These are phyloP conservation scores for Mythimna albipuncta DNA, from an alignment of 2,888 invertebrate genomes.

Conservation along the genomic window DNA sequence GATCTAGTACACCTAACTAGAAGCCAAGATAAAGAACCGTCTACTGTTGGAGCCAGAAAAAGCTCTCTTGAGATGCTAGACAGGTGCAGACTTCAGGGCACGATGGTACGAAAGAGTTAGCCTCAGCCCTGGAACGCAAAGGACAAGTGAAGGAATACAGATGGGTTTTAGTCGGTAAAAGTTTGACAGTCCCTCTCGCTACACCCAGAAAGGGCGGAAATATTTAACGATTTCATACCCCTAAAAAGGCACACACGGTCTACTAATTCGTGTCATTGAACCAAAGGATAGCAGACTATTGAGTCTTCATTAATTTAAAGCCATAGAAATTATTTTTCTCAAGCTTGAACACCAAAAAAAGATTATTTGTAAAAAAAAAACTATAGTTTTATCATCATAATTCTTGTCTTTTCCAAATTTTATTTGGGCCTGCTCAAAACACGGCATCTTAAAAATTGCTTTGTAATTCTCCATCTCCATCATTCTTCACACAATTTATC, in stretches of 20 bases:
- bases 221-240: too few relatives aligned
- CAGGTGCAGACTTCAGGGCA: not conserved
- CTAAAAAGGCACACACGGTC: too few relatives aligned
- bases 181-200: too few relatives aligned
- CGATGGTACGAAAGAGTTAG: not conserved
- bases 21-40: not conserved
- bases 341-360: not conserved
- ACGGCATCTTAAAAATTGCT: not conserved
- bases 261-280: too few relatives aligned
- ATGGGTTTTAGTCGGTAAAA: too few relatives aligned
- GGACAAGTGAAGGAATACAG: too few relatives aligned
- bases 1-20: constrained; percentile 4
- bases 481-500: not conserved
- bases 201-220: too few relatives aligned
- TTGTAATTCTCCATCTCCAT: not conserved
- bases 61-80: not conserved
- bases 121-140: too few relatives aligned
- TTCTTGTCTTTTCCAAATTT: not conserved
- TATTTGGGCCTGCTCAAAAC: not conserved
- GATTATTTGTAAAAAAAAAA: not conserved
- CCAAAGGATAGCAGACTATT: too few relatives aligned
- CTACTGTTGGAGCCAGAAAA: not conserved
- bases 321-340: not conserved
- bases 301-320: too few relatives aligned
- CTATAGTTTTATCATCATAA: not conserved